A percentile compares a stretch with the other conserved stretches of the same genome.
Conservation (phyloP, 2,113 vertebrate genomes). For the Gadus macrocephalus region DNA sequence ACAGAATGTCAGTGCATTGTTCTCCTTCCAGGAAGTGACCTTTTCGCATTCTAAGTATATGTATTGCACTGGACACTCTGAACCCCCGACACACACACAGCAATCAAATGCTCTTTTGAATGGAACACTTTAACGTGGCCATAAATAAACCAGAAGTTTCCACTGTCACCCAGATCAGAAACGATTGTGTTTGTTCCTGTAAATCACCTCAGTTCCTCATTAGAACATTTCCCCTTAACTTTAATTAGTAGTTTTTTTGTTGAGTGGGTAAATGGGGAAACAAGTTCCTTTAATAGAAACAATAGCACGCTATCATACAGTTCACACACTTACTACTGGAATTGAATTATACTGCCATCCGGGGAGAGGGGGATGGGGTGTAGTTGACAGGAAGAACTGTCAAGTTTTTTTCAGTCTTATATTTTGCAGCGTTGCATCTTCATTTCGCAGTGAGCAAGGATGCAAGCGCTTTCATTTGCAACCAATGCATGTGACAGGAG, state of each 20-base stretch:
- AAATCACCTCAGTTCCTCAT: constrained; percentile 27
- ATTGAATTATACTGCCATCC: constrained; percentile 6
- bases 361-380: constrained; percentile 3
- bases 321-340: neutral
- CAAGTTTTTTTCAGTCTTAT: constrained; percentile 51
- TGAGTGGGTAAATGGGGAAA: too few species aligned
- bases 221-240: constrained; percentile 36
- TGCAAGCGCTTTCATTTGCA: constrained; percentile 20
- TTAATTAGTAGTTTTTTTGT: constrained; percentile 41
- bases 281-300: constrained; percentile 4
- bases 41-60: constrained; percentile 24
- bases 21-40: constrained; percentile 60
- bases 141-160: constrained; percentile 48
- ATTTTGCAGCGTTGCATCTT: constrained; percentile 6
- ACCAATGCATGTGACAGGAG: neutral
- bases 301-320: neutral
- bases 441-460: constrained; percentile 8
- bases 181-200: constrained; percentile 43
- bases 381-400: constrained; percentile 56
- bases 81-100: neutral
- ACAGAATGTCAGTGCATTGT: constrained; percentile 62
- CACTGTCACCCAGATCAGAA: constrained; percentile 38
- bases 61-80: neutral
- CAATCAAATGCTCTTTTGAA: constrained; percentile 14
- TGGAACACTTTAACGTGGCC: constrained; percentile 22